Evolutionary conservation across 1,140 invertebrate genomes (phyloP).

Genomic region (Proales similis): DNA sequence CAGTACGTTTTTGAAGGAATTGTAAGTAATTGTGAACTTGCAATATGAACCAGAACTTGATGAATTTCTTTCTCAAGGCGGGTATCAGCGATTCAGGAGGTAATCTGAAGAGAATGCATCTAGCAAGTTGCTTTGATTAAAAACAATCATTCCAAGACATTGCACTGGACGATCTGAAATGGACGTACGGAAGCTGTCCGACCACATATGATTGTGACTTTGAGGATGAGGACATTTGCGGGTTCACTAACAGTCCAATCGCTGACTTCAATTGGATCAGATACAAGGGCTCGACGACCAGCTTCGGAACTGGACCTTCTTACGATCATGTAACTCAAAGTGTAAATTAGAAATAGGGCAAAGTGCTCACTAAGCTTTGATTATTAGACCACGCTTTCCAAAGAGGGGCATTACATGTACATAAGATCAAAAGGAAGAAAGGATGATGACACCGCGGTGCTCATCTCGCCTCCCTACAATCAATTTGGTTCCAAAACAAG

Average conservation of each 20-base stretch:
- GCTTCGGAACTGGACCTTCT: slow-evolving; percentile 39
- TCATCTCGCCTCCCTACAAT: slow-evolving; percentile 29
- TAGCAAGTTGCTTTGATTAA: too few relatives aligned
- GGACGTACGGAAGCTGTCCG: slow-evolving; percentile 12
- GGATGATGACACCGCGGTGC: slow-evolving; percentile 8
- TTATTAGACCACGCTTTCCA: not conserved
- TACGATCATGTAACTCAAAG: slow-evolving; percentile 28
- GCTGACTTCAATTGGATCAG: slow-evolving; percentile 49
- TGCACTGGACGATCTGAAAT: slow-evolving; percentile 28
- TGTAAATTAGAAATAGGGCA: not conserved
- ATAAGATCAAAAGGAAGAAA: slow-evolving; percentile 12
- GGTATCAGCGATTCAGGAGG: too few relatives aligned
- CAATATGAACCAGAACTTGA: not conserved
- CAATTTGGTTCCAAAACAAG: not conserved
- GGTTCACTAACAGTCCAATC: slow-evolving; percentile 45
- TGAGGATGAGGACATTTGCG: slow-evolving; percentile 38
- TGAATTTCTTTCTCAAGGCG: too few relatives aligned
- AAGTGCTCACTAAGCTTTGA: not conserved
- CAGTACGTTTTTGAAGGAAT: slow-evolving; percentile 34
- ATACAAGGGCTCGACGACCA: slow-evolving; percentile 39
- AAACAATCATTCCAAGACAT: slow-evolving; percentile 17
- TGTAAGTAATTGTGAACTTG: slow-evolving; percentile 2
- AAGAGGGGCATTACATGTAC: slow-evolving; percentile 31
- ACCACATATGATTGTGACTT: slow-evolving; percentile 14
- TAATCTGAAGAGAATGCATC: too few relatives aligned